These are phyloP conservation scores for Acipenser oxyrinchus DNA, from an alignment of 2,797 vertebrate species.

Conservation along the genomic window DNA sequence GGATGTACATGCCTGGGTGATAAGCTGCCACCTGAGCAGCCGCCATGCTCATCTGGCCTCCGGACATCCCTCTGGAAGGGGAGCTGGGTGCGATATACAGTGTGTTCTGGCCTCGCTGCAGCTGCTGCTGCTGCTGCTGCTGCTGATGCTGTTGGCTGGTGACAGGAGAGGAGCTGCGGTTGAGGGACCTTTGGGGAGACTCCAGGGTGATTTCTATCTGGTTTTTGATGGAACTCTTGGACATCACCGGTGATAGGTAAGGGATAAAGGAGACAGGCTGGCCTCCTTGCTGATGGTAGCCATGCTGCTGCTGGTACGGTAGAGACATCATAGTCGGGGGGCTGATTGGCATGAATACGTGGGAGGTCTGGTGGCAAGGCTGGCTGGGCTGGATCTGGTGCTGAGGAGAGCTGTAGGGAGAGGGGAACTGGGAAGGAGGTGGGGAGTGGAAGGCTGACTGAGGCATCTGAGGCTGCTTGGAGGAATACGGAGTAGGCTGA, in stretches of 20 bases:
- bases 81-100: constrained; percentile 85
- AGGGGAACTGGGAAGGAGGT: constrained; percentile 77
- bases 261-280: constrained; percentile 79
- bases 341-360: constrained; percentile 86
- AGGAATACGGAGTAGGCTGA: constrained; percentile 65
- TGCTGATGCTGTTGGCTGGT: constrained; percentile 1
- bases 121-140: constrained; percentile 38
- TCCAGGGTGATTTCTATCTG: constrained; percentile 93
- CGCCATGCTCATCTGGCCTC: constrained; percentile 46
- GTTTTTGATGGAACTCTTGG: constrained; percentile 84
- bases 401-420: constrained; percentile 90
- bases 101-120: constrained; percentile 63
- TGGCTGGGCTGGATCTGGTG: constrained; percentile 61
- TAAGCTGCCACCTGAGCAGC: constrained; percentile 48
- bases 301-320: constrained; percentile 68
- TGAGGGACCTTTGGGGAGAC: constrained; percentile 64
- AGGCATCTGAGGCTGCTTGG: constrained; percentile 57
- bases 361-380: constrained; percentile 70
- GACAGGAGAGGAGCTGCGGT: constrained; percentile 86
- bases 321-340: constrained; percentile 77
- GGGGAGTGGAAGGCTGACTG: constrained; percentile 67
- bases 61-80: constrained; percentile 75
- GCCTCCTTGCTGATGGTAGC: constrained; percentile 65
- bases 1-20: constrained; percentile 72
- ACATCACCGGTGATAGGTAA: constrained; percentile 46